Percentiles rank a stretch among this genome's conserved stretches.
Conservation (phyloP, 2,888 invertebrate genomes). For the Cartodere bifasciata region DNA sequence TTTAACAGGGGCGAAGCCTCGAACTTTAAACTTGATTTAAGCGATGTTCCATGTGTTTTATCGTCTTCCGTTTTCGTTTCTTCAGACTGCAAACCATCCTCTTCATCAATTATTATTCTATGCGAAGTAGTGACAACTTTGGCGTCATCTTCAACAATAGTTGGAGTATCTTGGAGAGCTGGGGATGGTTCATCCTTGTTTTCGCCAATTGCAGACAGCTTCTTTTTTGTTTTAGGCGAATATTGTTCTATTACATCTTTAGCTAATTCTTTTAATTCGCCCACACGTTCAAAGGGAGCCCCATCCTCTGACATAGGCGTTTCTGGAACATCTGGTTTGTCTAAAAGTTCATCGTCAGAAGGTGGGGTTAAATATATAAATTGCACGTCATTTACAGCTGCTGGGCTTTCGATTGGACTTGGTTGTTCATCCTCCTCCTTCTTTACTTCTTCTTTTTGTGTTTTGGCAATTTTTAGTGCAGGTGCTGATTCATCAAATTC, state of each 20-base stretch:
- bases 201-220: constrained; percentile 18
- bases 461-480: constrained; percentile 5
- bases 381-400: constrained; percentile 24
- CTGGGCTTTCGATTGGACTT: constrained; percentile 15
- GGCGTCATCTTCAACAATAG: constrained; percentile 9
- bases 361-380: constrained; percentile 32
- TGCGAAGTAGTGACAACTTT: constrained; percentile 7
- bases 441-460: constrained; percentile 3
- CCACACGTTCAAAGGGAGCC: constrained; percentile 17
- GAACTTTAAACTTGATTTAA: constrained; percentile 22
- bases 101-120: constrained; percentile 28
- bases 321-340: constrained; percentile 26
- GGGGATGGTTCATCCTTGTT: constrained; percentile 5
- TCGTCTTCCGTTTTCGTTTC: constrained; percentile 19
- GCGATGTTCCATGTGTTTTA: constrained; percentile 15
- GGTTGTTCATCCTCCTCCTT: constrained; percentile 6
- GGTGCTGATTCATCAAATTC: constrained; percentile 24
- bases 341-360: constrained; percentile 32
- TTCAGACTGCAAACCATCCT: constrained; percentile 29
- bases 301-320: constrained; percentile 24
- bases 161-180: constrained; percentile 1
- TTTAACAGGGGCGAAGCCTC: constrained; percentile 24
- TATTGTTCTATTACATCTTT: constrained; percentile 27
- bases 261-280: constrained; percentile 29
- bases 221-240: constrained; percentile 20